Percentiles rank a stretch among this genome's conserved stretches.
Evolutionary conservation across 2,888 invertebrate species (phyloP).

Genomic region (Coremacera marginata): DNA sequence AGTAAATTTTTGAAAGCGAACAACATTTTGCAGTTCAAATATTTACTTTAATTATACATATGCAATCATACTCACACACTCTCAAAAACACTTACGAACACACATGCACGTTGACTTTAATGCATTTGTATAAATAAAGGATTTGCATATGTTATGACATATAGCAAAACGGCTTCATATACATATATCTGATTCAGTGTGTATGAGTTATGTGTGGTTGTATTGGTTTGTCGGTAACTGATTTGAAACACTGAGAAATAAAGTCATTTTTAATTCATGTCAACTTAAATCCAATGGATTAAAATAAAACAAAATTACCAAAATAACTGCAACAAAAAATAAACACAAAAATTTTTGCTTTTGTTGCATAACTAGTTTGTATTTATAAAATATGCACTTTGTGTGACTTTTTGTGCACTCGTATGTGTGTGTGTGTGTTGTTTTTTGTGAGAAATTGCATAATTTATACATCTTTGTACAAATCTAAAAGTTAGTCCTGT

Average conservation of each 20-base stretch:
- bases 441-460: conserved; percentile 56
- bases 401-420: background rate
- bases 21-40: conserved; percentile 35
- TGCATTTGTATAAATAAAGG: conserved; percentile 39
- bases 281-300: conserved; percentile 23
- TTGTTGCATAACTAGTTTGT: conserved; percentile 5
- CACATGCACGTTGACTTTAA: conserved; percentile 1
- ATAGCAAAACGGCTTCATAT: background rate
- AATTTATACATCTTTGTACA: conserved; percentile 53
- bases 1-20: conserved; percentile 3
- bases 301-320: conserved; percentile 8
- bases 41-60: conserved; percentile 41
- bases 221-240: background rate
- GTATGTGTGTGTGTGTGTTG: background rate
- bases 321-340: conserved; percentile 5
- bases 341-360: background rate
- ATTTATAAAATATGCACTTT: conserved; percentile 17
- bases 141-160: conserved; percentile 50
- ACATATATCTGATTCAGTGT: background rate
- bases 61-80: conserved; percentile 1
- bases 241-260: conserved; percentile 47
- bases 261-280: conserved; percentile 53
- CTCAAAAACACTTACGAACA: conserved; percentile 9
- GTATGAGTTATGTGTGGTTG: background rate
- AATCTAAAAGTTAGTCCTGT: background rate